Conservation (phyloP, 2,888 invertebrate species). For the Cacoxenus indagator region DNA sequence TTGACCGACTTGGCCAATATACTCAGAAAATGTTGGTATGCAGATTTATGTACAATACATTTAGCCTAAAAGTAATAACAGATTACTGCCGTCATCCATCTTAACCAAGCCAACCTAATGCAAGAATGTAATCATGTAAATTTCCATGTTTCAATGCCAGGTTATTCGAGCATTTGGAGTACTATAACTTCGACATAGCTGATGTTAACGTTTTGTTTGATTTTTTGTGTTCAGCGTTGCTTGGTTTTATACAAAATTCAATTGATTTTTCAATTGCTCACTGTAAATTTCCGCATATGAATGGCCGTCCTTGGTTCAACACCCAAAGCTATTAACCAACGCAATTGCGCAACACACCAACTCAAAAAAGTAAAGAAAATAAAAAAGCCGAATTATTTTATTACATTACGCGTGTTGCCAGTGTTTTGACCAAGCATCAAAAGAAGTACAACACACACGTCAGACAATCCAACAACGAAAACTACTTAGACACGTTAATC, state of each 20-base stretch:
- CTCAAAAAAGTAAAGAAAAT: too few species aligned
- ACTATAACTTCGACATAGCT: too few species aligned
- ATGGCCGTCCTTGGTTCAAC: constrained; percentile 60
- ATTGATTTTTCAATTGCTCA: not conserved
- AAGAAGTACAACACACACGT: constrained; percentile 2
- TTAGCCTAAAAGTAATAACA: too few species aligned
- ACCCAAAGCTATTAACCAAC: constrained; percentile 44
- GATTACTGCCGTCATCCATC: too few species aligned
- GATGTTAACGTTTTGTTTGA: not conserved
- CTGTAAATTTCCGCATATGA: constrained; percentile 37
- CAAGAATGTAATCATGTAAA: too few species aligned
- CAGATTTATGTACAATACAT: too few species aligned
- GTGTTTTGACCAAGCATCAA: not conserved
- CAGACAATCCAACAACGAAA: constrained; percentile 40
- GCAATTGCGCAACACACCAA: too few species aligned
- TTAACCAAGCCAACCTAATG: too few species aligned
- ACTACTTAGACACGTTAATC: constrained; percentile 54
- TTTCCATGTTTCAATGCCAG: too few species aligned
- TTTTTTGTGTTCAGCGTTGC: not conserved
- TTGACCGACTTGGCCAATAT: too few species aligned
- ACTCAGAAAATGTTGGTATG: too few species aligned
- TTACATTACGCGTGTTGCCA: not conserved
- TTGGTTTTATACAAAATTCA: not conserved
- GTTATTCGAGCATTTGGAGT: too few species aligned
- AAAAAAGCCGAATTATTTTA: constrained; percentile 40